Evolutionary conservation across 2,888 invertebrate species (phyloP), one percentile per base, ranked within the genome.

Genomic region (Holacanthella duospinosa): DNA sequence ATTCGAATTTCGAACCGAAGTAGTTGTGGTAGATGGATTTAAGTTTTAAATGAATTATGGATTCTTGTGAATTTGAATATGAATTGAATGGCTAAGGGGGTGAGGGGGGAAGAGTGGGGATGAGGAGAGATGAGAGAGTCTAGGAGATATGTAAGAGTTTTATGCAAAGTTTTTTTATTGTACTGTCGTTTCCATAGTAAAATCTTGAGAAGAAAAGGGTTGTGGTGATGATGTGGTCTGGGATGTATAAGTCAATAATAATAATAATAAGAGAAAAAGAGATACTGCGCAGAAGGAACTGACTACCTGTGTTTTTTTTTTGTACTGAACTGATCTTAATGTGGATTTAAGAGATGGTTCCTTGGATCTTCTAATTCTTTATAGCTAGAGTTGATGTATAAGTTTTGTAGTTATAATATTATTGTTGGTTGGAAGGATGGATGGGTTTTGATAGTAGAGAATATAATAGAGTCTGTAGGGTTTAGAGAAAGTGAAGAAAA

Each of bases 161-260:
- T 48, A 48, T 48, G 48, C 48, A n/a, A 48, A 48, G 48, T 48
- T 48, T 48, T 48, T 48, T 48, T 48, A 48, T 48, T 48, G 48
- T 9, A 21, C 12, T 48, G 48, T n/a, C 21, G 6, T 48, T 48
- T 21, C 48, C 36, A 36, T 6, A 12, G 36, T 36, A 36, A 16
- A 12, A 16, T 6, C 4, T 48, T 48, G 48, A 36, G 36, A 36
- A 48, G 48, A 9, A 4, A 48, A n/a, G 21, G 48, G n/a, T 36
- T 6, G 36, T 36, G 16, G 36, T 36, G 36, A 36, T 36, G 16
- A 16, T 36, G 16, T 6, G 6, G 36, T 6, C 36, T 36, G 36
- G 36, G 36, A 6, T 36, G 36, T 6, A 36, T 36, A 36, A 36
- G 36, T 36, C 36, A 36, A 36, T 36, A 36, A 36, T 36, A 12